Conservation (phyloP, 2,113 vertebrate genomes). For the Prochilodus magdalenae region DNA sequence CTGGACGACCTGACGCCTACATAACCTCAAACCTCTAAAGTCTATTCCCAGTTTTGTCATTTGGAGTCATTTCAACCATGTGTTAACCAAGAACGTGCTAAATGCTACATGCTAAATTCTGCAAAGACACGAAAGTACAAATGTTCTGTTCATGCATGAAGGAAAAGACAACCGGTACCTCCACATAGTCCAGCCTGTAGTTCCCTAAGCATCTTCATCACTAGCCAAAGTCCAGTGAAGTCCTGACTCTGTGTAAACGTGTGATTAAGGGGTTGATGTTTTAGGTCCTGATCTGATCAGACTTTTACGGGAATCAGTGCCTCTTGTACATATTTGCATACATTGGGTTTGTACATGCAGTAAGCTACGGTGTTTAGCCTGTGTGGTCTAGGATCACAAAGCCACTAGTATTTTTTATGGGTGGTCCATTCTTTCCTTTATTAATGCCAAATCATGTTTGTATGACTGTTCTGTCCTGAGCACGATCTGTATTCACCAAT, state of each 20-base stretch:
- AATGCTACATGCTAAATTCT: too few relatives aligned
- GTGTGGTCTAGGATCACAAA: neutral
- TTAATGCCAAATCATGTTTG: constrained; percentile 18
- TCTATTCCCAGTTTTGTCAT: too few relatives aligned
- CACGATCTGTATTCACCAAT: neutral
- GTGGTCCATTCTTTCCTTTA: constrained; percentile 3
- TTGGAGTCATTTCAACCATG: too few relatives aligned
- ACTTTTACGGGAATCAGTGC: constrained; percentile 27
- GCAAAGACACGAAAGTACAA: neutral
- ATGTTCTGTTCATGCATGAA: constrained; percentile 58
- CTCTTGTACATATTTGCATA: constrained; percentile 41
- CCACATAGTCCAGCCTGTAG: neutral
- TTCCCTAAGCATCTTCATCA: neutral
- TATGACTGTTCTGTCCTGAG: neutral
- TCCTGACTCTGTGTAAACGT: neutral
- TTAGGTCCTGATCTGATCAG: neutral
- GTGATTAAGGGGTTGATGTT: constrained; percentile 5
- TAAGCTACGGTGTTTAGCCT: neutral
- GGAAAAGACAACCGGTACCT: constrained; percentile 56
- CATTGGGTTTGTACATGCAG: constrained; percentile 24
- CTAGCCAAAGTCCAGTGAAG: neutral
- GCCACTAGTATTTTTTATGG: neutral
- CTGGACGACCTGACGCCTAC: too few relatives aligned
- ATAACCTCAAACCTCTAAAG: too few relatives aligned
- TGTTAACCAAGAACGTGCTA: too few relatives aligned